Conservation (phyloP, 2,797 vertebrate species). For the Lithobates pipiens region DNA sequence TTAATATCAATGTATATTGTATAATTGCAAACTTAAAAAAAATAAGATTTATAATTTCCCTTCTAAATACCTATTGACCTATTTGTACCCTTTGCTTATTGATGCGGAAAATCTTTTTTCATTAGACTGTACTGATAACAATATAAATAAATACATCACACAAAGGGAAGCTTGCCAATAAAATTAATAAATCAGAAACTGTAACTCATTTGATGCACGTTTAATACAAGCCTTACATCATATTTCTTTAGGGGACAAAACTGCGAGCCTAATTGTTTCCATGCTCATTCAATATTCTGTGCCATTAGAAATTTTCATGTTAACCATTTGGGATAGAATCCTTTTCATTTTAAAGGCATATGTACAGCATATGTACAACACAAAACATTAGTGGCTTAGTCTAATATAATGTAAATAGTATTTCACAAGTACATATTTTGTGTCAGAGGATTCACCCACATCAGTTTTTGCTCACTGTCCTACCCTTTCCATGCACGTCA, state of each 20-base stretch:
- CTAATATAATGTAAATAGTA: not conserved
- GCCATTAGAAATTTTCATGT: slow-evolving; percentile 51
- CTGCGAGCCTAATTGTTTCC: slow-evolving; percentile 65
- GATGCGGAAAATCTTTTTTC: slow-evolving; percentile 58
- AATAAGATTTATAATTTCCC: not conserved
- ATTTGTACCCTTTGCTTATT: slow-evolving; percentile 53
- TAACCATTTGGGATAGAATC: slow-evolving; percentile 50
- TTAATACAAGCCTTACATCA: slow-evolving; percentile 64
- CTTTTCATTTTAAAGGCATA: slow-evolving; percentile 25
- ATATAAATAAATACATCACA: slow-evolving; percentile 64
- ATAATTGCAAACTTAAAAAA: no score
- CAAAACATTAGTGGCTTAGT: not conserved
- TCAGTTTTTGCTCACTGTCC: no score
- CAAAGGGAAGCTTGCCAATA: slow-evolving; percentile 63
- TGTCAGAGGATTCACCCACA: slow-evolving; percentile 3
- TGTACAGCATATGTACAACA: slow-evolving; percentile 24
- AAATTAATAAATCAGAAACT: slow-evolving; percentile 68
- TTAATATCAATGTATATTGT: no score
- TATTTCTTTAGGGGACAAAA: slow-evolving; percentile 61
- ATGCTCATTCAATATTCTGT: slow-evolving; percentile 61
- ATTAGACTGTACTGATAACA: slow-evolving; percentile 37
- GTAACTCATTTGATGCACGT: slow-evolving; percentile 66
- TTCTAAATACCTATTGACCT: slow-evolving; percentile 14
- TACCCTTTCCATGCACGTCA: not conserved
- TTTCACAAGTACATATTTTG: not conserved